Percentiles rank a stretch among this genome's conserved stretches.
phyloP scores from a whole-genome alignment of 2,113 vertebrate species.

The Hippocampus comes region DNA sequence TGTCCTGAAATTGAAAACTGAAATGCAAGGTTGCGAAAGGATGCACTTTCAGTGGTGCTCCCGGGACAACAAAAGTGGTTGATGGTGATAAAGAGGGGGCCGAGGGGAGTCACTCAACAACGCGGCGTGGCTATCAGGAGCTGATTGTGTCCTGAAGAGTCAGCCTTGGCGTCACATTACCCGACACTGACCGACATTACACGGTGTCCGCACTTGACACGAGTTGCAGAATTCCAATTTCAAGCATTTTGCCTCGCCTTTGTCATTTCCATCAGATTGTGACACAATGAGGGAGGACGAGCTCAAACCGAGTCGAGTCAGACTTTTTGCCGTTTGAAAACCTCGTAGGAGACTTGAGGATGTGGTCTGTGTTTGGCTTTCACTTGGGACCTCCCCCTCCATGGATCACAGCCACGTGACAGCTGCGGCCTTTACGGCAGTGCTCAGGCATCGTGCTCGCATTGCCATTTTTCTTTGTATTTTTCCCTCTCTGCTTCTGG shows the following conservation, averaged over 20 bases:
- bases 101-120: not conserved
- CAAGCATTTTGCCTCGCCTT: conserved; percentile 4
- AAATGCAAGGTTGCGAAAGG: not conserved
- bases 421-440: conserved; percentile 1
- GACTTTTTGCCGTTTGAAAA: not conserved
- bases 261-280: not conserved
- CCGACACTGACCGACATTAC: conserved; percentile 10
- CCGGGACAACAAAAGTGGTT: not conserved
- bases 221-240: conserved; percentile 19
- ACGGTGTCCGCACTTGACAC: conserved; percentile 1
- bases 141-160: conserved; percentile 1
- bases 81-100: conserved; percentile 4
- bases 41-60: not conserved
- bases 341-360: not conserved
- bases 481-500: not conserved
- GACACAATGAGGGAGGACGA: not conserved
- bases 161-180: conserved; percentile 13
- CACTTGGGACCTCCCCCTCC: conserved; percentile 11
- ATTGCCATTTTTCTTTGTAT: not conserved
- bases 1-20: no score
- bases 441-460: not conserved
- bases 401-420: conserved; percentile 37
- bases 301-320: not conserved
- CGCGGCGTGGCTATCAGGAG: not conserved
- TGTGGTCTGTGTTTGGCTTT: conserved; percentile 26